Conservation (phyloP, 2,888 invertebrate genomes). For the Diadegma fenestrale region DNA sequence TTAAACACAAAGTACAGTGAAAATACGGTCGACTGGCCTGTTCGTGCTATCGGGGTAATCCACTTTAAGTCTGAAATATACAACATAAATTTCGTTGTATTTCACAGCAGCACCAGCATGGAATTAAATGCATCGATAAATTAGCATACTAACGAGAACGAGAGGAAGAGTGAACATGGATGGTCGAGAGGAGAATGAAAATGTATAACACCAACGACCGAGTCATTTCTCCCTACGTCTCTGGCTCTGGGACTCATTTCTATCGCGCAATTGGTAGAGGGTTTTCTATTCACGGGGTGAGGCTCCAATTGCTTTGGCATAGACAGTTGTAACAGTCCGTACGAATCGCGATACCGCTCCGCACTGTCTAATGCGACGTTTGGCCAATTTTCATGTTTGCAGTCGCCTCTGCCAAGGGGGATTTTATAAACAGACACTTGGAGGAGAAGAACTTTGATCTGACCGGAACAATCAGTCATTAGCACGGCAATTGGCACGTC, state of each 20-base stretch:
- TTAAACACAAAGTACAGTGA: constrained; percentile 25
- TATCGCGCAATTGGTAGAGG: constrained; percentile 29
- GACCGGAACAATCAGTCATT: neutral
- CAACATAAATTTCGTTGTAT: constrained; percentile 77
- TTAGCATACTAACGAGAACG: constrained; percentile 83
- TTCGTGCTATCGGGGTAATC: constrained; percentile 73
- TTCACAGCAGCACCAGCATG: constrained; percentile 73
- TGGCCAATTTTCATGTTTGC: neutral
- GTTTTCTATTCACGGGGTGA: constrained; percentile 49
- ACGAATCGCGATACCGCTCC: neutral
- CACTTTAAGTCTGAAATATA: constrained; percentile 80
- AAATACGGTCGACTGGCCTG: constrained; percentile 64
- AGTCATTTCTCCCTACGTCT: constrained; percentile 50
- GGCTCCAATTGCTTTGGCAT: neutral
- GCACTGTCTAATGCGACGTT: neutral
- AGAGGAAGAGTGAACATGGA: constrained; percentile 42
- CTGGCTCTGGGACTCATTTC: constrained; percentile 46
- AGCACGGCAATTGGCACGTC: neutral
- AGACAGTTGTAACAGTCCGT: neutral
- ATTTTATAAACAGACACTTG: neutral
- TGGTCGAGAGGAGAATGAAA: constrained; percentile 53
- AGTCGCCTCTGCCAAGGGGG: neutral
- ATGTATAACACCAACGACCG: constrained; percentile 45
- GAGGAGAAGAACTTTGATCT: neutral
- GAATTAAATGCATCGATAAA: constrained; percentile 83